A percentile compares a stretch with the other conserved stretches of the same genome.
phyloP scores from a whole-genome alignment of 2,797 vertebrate genomes.

The Leucoraja ocellata region DNA sequence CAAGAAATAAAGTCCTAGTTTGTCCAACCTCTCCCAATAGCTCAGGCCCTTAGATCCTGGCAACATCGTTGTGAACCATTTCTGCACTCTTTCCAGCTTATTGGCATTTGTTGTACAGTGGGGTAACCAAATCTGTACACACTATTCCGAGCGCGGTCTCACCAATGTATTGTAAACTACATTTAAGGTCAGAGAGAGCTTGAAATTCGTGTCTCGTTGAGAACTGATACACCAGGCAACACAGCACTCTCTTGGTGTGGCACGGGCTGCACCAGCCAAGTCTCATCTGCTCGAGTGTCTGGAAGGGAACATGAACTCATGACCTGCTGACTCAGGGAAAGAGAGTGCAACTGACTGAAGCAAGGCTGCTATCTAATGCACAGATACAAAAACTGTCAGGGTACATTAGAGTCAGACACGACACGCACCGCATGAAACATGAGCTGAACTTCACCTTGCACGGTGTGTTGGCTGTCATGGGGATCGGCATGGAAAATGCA shows the following conservation, averaged over 20 bases:
- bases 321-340: not conserved
- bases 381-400: conserved; percentile 5
- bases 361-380: not conserved
- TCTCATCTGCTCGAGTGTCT: not conserved
- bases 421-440: not conserved
- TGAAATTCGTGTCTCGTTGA: not conserved
- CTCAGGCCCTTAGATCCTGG: no score
- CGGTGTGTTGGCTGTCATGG: not conserved
- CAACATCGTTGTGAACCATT: no score
- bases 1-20: no score
- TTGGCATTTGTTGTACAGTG: no score
- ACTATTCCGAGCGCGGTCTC: no score
- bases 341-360: not conserved
- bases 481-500: not conserved
- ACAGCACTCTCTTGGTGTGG: not conserved
- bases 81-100: no score
- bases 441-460: not conserved
- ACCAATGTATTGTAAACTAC: no score
- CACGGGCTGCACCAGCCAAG: not conserved
- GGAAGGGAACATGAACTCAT: not conserved
- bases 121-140: no score
- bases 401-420: not conserved
- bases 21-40: no score
- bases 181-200: not conserved
- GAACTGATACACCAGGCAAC: not conserved